Evolutionary conservation across 64 coral and sea anemone species (phyloP), one percentile per base, ranked within the genome.

Genomic region (Actinia tenebrosa): DNA sequence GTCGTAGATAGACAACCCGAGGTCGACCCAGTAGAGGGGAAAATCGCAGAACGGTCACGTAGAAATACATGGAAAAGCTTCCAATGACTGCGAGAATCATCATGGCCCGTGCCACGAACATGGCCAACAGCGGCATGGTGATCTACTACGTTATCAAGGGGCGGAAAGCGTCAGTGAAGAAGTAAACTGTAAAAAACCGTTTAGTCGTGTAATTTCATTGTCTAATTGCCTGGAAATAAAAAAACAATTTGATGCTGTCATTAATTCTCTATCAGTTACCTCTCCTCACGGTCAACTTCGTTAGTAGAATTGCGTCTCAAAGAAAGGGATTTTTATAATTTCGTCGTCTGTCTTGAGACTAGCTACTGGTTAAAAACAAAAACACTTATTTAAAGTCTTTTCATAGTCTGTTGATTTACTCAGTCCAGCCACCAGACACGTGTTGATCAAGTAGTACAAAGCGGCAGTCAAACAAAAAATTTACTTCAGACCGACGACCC

Each of bases 31-130:
- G 53, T 6, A 17, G 14, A 10, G 79, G 79, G 16, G 79, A 53
- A 81, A 50, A 53, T 18, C 79, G 79, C 45, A 85, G 83, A 64
- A 85, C 53, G 25, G 60, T 27, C 15, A 85, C 42, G 55, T 85
- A 85, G 55, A 85, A 85, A 43, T 85, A 85, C 54, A 85, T 85
- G n/a, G 52, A 53, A 16, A 85, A 55, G 56, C 83, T 85, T 3
- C 83, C 83, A 25, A 85, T 85, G 30, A 85, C 52, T 16, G 83
- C 83, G 5, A 85, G 17, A 20, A 64, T 85, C 83, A 85, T 64
- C 83, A 85, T 61, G 8, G 37, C n/a, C 4, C 83, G 83, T 3
- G 83, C 83, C 26, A 85, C 53, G 54, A 85, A 61, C 83, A 85
- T 85, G 0, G 83, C 83, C 53, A 85, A 54, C 16, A 85, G 56